Percentiles rank a stretch among this genome's conserved stretches.
These are phyloP conservation scores for Aspidoscelis tigris DNA, from an alignment of 2,113 vertebrate genomes.

Conservation along the genomic window DNA sequence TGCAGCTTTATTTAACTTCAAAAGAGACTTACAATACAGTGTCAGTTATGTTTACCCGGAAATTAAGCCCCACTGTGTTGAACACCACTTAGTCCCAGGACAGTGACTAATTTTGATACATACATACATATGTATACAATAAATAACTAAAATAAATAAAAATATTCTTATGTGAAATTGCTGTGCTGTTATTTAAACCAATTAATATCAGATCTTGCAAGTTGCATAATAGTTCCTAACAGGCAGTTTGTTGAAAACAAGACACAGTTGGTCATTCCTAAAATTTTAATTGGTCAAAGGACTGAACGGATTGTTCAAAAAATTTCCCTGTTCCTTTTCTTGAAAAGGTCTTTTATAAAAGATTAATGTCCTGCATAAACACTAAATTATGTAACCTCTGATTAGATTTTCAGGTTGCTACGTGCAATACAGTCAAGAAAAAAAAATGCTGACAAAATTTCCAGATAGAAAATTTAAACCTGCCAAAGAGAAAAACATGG, in stretches of 20 bases:
- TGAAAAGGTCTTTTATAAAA: conserved; percentile 61
- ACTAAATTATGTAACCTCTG: conserved; percentile 56
- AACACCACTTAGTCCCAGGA: too few species aligned
- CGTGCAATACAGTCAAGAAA: background rate
- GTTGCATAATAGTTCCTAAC: conserved; percentile 50
- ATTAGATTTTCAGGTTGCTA: conserved; percentile 30
- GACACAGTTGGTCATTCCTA: conserved; percentile 33
- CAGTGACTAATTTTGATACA: too few species aligned
- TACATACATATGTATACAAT: too few species aligned
- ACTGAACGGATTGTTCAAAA: conserved; percentile 48
- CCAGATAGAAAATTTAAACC: background rate
- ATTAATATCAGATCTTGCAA: conserved; percentile 27
- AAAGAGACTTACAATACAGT: background rate
- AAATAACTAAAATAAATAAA: conserved; percentile 13
- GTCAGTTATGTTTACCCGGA: too few species aligned
- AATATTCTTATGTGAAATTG: conserved; percentile 8
- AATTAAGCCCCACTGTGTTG: too few species aligned
- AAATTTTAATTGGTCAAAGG: conserved; percentile 46
- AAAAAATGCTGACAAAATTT: background rate
- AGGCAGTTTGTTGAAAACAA: conserved; percentile 38
- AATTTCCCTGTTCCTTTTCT: conserved; percentile 50
- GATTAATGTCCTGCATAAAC: conserved; percentile 58
- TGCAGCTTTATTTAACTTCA: conserved; percentile 14
- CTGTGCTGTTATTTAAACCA: conserved; percentile 34
- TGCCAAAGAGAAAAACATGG: background rate